Conservation (phyloP, 2,888 invertebrate genomes). For the Eueremaeus valkanovi region DNA sequence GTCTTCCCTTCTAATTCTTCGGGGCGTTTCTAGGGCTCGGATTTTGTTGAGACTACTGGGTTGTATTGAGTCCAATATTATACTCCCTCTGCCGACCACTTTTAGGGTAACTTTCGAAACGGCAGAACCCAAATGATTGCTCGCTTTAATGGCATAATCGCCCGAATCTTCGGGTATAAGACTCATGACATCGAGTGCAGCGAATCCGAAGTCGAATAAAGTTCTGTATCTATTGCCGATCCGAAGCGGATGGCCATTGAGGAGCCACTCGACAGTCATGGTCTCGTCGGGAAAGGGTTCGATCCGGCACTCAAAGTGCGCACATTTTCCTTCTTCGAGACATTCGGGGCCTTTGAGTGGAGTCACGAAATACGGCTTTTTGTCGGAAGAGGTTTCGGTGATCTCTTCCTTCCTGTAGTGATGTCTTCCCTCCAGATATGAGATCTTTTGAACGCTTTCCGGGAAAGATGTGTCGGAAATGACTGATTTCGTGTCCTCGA, state of each 20-base stretch:
- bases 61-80: slow-evolving; percentile 86
- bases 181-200: slow-evolving; percentile 92
- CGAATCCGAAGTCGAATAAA: slow-evolving; percentile 97
- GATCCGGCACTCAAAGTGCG: slow-evolving; percentile 88
- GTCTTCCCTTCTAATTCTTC: slow-evolving; percentile 57
- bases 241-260: slow-evolving; percentile 85
- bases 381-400: not conserved
- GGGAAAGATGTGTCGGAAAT: slow-evolving; percentile 77
- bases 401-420: slow-evolving; percentile 47
- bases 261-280: slow-evolving; percentile 94
- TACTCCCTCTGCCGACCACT: slow-evolving; percentile 68
- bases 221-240: slow-evolving; percentile 92
- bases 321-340: slow-evolving; percentile 73
- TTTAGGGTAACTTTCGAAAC: slow-evolving; percentile 59
- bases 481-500: not conserved
- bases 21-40: slow-evolving; percentile 75
- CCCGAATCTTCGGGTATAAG: slow-evolving; percentile 90
- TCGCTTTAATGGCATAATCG: slow-evolving; percentile 86
- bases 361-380: slow-evolving; percentile 80
- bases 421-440: slow-evolving; percentile 67
- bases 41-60: slow-evolving; percentile 86
- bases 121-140: slow-evolving; percentile 81
- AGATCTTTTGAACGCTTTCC: slow-evolving; percentile 84
- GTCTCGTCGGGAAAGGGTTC: slow-evolving; percentile 92
- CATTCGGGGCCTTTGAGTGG: slow-evolving; percentile 79